These are phyloP conservation scores for Lasioglossum vierecki DNA, from an alignment of 2,888 invertebrate genomes.

Conservation along the genomic window DNA sequence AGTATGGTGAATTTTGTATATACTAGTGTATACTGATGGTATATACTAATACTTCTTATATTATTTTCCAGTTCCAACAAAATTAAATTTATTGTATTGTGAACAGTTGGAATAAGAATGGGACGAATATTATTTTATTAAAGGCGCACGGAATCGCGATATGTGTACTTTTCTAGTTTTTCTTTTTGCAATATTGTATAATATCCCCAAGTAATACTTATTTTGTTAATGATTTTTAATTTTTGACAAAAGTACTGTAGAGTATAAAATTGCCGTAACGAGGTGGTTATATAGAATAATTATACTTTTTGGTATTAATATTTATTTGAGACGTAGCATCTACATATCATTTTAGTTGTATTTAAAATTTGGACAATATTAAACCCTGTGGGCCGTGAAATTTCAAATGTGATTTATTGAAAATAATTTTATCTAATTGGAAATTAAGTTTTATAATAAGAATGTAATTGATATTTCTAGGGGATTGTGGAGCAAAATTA, in stretches of 20 bases:
- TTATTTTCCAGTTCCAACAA: conserved; percentile 32
- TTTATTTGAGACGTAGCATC: conserved; percentile 64
- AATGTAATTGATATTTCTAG: conserved; percentile 66
- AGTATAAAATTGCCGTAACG: conserved; percentile 26
- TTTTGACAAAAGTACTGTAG: conserved; percentile 27
- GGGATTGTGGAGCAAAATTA: conserved; percentile 60
- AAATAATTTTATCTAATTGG: conserved; percentile 69
- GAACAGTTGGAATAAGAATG: conserved; percentile 38
- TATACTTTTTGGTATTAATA: conserved; percentile 58
- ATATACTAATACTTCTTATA: conserved; percentile 24
- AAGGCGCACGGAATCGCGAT: conserved; percentile 23
- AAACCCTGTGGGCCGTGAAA: conserved; percentile 28
- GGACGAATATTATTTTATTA: conserved; percentile 44
- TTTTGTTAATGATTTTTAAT: conserved; percentile 34
- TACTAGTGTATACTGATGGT: conserved; percentile 1
- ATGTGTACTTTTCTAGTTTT: conserved; percentile 31
- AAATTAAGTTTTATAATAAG: conserved; percentile 70
- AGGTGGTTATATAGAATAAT: conserved; percentile 32
- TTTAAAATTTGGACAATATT: conserved; percentile 51
- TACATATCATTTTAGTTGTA: conserved; percentile 70
- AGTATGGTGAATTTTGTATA: conserved; percentile 13
- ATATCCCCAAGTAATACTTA: conserved; percentile 40
- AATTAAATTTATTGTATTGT: conserved; percentile 29
- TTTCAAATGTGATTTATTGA: conserved; percentile 59
- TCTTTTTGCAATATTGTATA: conserved; percentile 41